Evolutionary conservation across 92 coral and sea anemone species (phyloP), one percentile per base, ranked within the genome.

Genomic region (Porites rus): DNA sequence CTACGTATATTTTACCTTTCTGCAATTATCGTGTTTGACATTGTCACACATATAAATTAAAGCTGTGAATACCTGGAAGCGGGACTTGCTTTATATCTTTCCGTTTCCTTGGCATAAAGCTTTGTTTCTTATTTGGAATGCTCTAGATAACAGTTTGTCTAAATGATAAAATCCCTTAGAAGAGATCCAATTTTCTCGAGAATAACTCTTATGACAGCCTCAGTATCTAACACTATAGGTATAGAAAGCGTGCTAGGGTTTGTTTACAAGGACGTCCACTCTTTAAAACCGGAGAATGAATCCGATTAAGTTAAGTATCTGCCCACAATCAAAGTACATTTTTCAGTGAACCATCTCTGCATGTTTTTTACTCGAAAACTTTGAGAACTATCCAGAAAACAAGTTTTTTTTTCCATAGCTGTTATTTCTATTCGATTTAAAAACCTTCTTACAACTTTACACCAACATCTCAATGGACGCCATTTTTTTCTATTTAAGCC

Each of bases 191-290:
- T 68, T 80, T 65, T 68, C 64, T 80, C 85, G 68, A 76, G 53
- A 52, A 80, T 76, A 65, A 31, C 85, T 68, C 75, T 69, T 20
- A 56, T 22, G 28, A 56, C 75, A 50, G n/a, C 31, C 72, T 51
- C 43, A 52, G 20, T 69, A 53, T 25, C 38, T 52, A 16, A 12
- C 67, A 54, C 53, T 8, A 25, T 22, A 20, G 68, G 9, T 16
- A 25, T 22, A 20, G 68, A 14, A 66, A 69, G 73, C 74, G 75
- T 60, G 69, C 86, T 64, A 81, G 70, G 46, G 76, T 74, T 81
- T 81, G 86, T 81, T 81, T 81, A 81, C 86, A 81, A 43, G 86
- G 77, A 69, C 67, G 65, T 69, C 76, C 85, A 80, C 85, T 80
- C 74, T 79, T 80, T 10, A 24, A 69, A 78, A 81, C 77, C 14